Percentiles rank a stretch among this genome's conserved stretches.
Conservation (phyloP, 2,888 invertebrate genomes). For the Dasypolia templi region DNA sequence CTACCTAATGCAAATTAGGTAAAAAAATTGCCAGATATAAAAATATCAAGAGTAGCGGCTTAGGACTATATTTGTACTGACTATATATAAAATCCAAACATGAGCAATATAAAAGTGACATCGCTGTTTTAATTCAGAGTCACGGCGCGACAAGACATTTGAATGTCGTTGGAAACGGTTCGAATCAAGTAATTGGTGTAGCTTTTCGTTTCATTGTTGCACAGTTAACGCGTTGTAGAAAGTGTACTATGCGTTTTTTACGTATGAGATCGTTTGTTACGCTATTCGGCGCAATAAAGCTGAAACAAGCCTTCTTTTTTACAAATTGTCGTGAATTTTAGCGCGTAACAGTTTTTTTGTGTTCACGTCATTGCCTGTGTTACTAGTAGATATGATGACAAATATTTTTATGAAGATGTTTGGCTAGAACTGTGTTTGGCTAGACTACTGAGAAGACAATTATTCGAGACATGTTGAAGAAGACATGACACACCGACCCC, state of each 20-base stretch:
- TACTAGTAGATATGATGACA: conserved; percentile 25
- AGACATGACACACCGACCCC: too few relatives aligned
- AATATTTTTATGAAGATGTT: neutral
- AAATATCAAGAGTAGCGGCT: conserved; percentile 37
- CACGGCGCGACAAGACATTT: conserved; percentile 60
- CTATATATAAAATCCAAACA: conserved; percentile 34
- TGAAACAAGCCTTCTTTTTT: conserved; percentile 25
- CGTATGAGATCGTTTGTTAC: conserved; percentile 49
- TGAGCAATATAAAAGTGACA: conserved; percentile 54
- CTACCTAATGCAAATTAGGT: conserved; percentile 33
- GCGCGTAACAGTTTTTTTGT: conserved; percentile 24
- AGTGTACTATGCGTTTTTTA: conserved; percentile 70
- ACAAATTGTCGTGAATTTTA: conserved; percentile 20
- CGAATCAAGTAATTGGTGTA: conserved; percentile 67
- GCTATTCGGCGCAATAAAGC: conserved; percentile 34
- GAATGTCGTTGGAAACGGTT: conserved; percentile 66
- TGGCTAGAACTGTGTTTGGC: neutral
- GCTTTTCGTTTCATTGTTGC: conserved; percentile 69
- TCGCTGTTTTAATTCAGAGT: conserved; percentile 49
- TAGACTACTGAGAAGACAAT: neutral
- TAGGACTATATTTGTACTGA: conserved; percentile 46
- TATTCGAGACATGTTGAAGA: neutral
- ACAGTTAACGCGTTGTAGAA: conserved; percentile 72
- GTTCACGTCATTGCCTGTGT: conserved; percentile 30
- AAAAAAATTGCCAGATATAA: conserved; percentile 8